Evolutionary conservation across 2,888 invertebrate genomes (phyloP).

Genomic region (Chrysina gloriosa): DNA sequence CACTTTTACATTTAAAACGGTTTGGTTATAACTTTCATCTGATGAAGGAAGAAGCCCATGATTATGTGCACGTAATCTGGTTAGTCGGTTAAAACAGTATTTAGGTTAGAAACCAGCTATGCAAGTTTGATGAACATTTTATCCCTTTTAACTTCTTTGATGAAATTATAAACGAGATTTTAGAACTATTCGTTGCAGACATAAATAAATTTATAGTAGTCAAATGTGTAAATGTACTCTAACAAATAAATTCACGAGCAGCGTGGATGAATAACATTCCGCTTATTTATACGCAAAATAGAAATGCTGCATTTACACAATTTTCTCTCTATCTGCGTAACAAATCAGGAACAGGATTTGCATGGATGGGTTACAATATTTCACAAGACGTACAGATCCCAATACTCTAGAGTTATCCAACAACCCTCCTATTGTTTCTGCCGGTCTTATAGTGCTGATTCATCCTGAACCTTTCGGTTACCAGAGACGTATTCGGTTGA

Average conservation of each 20-base stretch:
- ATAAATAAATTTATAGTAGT: background rate
- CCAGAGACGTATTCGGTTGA: conserved; percentile 1
- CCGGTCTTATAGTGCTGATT: conserved; percentile 36
- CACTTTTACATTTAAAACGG: background rate
- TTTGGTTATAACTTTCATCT: background rate
- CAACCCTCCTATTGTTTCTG: conserved; percentile 4
- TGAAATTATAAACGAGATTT: background rate
- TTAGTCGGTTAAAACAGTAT: background rate
- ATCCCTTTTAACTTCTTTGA: too few relatives aligned
- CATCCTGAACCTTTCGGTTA: conserved; percentile 35
- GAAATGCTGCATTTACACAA: conserved; percentile 34
- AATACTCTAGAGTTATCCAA: conserved; percentile 33
- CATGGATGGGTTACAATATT: conserved; percentile 42
- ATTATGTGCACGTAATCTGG: background rate
- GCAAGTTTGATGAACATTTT: too few relatives aligned
- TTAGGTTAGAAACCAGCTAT: background rate
- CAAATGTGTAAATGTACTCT: conserved; percentile 18
- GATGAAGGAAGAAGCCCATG: background rate
- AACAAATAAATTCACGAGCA: conserved; percentile 13
- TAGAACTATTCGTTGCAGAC: background rate
- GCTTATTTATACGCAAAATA: conserved; percentile 28
- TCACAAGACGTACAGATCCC: conserved; percentile 36
- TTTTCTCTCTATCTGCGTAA: conserved; percentile 23
- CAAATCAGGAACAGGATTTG: conserved; percentile 36
- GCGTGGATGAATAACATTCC: conserved; percentile 1